Evolutionary conservation across 1,140 invertebrate genomes (phyloP), one percentile per base, ranked within the genome.

Genomic region (Drosophila kanapiae): DNA sequence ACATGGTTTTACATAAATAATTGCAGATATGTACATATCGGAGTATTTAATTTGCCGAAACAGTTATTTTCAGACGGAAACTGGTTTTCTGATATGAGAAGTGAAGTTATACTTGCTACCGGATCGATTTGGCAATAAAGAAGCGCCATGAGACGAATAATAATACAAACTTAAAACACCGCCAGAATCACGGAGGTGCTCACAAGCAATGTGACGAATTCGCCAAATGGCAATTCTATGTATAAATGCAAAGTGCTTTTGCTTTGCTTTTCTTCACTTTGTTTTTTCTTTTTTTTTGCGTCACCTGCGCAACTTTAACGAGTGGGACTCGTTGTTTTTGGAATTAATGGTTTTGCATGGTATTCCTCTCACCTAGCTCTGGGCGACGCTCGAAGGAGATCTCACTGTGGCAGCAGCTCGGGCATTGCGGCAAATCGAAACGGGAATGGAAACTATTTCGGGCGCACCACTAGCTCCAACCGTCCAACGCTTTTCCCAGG

Each of bases 181-280:
- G 23, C 33, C 35, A 62, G 11, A 37, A 16, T 38, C 37, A 37
- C 61, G 31, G 13, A n/a, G 13, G 61, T 33, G 35, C 11, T 35
- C 64, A 27, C 29, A 33, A 48, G 27, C 35, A 68, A 48, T 72
- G 53, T 71, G 69, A 72, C 65, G 67, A 72, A 72, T 72, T 49
- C 51, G 7, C 18, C 43, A 35, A 72, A 29, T 42, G 65, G 43
- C 29, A 58, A 31, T 54, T 69, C 38, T 56, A 57, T 70, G 49
- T 27, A 58, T 35, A 57, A 71, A 59, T 71, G 68, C 64, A 70
- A 70, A 71, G 40, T 48, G 68, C 49, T 62, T 62, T 58, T 42
- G 47, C 40, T 47, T 53, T 48, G 42, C 31, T 45, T 6, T 47
- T 48, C 27, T 51, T 70, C 27, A 16, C 16, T 58, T 35, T 64